phyloP scores from a whole-genome alignment of 2,797 vertebrate species.

The Echeneis naucrates region DNA sequence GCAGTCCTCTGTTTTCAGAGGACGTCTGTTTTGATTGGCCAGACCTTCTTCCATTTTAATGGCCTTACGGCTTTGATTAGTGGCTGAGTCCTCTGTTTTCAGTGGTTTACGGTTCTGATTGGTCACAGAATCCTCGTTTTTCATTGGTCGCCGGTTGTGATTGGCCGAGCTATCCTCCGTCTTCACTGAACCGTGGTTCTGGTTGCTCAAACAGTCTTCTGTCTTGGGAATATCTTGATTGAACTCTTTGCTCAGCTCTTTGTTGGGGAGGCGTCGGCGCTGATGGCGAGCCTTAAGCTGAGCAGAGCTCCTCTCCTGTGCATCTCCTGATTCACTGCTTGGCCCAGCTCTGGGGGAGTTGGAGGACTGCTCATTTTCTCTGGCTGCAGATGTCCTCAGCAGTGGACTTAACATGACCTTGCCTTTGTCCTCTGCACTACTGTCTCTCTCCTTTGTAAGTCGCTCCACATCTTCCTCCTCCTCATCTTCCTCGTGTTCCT shows the following conservation, averaged over 20 bases:
- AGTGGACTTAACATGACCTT: constrained; percentile 74
- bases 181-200: constrained; percentile 83
- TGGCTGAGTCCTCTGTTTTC: constrained; percentile 88
- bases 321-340: constrained; percentile 86
- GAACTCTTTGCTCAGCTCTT: constrained; percentile 91
- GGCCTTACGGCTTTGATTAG: constrained; percentile 86
- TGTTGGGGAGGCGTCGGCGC: constrained; percentile 88
- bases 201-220: constrained; percentile 87
- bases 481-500: constrained; percentile 62
- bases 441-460: constrained; percentile 54
- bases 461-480: constrained; percentile 59
- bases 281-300: constrained; percentile 87
- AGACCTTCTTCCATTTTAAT: constrained; percentile 89
- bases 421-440: constrained; percentile 56
- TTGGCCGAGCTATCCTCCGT: constrained; percentile 87
- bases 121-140: constrained; percentile 87
- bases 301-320: constrained; percentile 81
- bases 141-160: constrained; percentile 84
- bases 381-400: constrained; percentile 76
- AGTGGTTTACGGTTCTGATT: constrained; percentile 88
- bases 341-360: constrained; percentile 90
- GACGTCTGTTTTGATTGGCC: constrained; percentile 85
- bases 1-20: constrained; percentile 86
- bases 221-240: constrained; percentile 91
- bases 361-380: constrained; percentile 88